phyloP scores from a whole-genome alignment of 2,797 vertebrate genomes.

The Xenops minutus region DNA sequence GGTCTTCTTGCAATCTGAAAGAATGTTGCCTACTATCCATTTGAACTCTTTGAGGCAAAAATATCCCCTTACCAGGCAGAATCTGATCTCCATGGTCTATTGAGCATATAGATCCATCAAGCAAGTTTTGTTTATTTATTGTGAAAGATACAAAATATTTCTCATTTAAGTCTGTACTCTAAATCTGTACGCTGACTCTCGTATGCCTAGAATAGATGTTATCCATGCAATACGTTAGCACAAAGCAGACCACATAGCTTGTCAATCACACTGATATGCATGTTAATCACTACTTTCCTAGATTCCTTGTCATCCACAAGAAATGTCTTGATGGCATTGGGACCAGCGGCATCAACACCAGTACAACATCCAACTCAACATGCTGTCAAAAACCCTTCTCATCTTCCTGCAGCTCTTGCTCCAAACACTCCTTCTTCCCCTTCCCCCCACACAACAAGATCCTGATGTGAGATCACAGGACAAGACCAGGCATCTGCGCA shows the following conservation, averaged over 20 bases:
- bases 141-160: constrained; percentile 15
- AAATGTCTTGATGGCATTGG: constrained; percentile 68
- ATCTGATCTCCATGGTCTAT: background rate
- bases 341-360: constrained; percentile 59
- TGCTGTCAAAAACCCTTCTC: constrained; percentile 60
- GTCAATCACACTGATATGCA: constrained; percentile 63
- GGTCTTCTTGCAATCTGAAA: background rate
- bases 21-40: background rate
- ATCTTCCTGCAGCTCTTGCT: constrained; percentile 64
- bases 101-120: background rate
- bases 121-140: constrained; percentile 2
- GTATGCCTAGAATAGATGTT: constrained; percentile 34
- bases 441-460: constrained; percentile 35
- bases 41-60: background rate
- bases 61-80: background rate
- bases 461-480: constrained; percentile 56
- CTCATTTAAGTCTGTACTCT: constrained; percentile 2
- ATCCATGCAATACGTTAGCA: constrained; percentile 25
- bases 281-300: constrained; percentile 71
- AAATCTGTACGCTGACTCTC: constrained; percentile 1
- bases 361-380: constrained; percentile 61
- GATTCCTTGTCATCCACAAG: constrained; percentile 69
- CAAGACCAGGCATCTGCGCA: constrained; percentile 48
- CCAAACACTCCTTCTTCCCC: constrained; percentile 48
- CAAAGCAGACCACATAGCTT: constrained; percentile 33